phyloP scores from a whole-genome alignment of 2,113 vertebrate species.

The Antechinus stuartii region DNA sequence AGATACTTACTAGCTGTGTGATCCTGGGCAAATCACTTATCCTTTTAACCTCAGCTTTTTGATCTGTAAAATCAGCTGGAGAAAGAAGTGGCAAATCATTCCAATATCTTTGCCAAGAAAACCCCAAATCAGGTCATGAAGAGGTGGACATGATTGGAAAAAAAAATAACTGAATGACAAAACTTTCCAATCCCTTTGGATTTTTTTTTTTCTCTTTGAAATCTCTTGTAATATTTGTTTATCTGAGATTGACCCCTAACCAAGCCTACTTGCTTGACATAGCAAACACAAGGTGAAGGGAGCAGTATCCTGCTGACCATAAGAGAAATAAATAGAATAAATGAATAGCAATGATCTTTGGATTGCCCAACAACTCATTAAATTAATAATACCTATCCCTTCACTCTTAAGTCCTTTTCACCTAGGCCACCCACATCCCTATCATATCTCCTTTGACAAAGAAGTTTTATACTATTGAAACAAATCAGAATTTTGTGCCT shows the following conservation, averaged over 20 bases:
- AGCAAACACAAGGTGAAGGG: neutral
- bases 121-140: neutral
- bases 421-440: neutral
- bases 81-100: neutral
- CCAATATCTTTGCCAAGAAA: neutral
- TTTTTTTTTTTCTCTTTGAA: constrained; percentile 44
- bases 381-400: constrained; percentile 18
- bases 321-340: constrained; percentile 18
- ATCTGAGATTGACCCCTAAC: constrained; percentile 16
- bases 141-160: neutral
- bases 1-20: neutral
- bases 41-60: neutral
- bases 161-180: neutral
- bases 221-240: constrained; percentile 30
- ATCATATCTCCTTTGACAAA: neutral
- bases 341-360: constrained; percentile 36
- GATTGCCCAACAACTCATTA: constrained; percentile 25
- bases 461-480: neutral
- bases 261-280: constrained; percentile 28
- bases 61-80: neutral
- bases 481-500: neutral
- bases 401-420: neutral
- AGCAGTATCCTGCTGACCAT: constrained; percentile 34
- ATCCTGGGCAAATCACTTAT: neutral
- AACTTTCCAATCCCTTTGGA: neutral